Percentiles rank a stretch among this genome's conserved stretches.
phyloP scores from a whole-genome alignment of 2,797 vertebrate genomes.

The Dryobates pubescens region DNA sequence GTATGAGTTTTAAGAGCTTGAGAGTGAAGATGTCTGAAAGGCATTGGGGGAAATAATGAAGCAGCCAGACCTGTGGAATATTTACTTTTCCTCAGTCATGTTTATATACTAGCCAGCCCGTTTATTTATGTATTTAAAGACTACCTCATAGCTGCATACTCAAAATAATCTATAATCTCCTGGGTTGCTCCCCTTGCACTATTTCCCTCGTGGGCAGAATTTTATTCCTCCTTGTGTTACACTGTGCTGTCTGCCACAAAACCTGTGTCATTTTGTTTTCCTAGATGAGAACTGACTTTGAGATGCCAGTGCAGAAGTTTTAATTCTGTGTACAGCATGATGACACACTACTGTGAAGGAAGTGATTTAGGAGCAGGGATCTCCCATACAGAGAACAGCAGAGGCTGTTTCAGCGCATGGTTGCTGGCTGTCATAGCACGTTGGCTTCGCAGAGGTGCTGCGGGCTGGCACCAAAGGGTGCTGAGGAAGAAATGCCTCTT shows the following conservation, averaged over 20 bases:
- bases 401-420: fast-evolving
- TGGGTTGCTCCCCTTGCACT: neutral
- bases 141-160: neutral
- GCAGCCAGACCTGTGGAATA: constrained; percentile 10
- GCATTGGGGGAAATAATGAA: constrained; percentile 38
- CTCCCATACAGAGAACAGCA: fast-evolving
- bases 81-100: constrained; percentile 54
- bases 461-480: neutral
- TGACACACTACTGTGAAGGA: neutral
- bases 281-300: neutral
- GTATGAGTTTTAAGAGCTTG: constrained; percentile 59
- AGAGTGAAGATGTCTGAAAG: constrained; percentile 48
- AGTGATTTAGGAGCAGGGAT: neutral
- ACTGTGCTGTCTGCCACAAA: neutral
- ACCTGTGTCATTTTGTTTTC: neutral
- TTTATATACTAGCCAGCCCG: constrained; percentile 22
- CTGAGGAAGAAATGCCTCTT: neutral
- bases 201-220: constrained; percentile 11
- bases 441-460: neutral
- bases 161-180: constrained; percentile 27
- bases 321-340: neutral
- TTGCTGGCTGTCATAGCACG: neutral
- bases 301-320: neutral
- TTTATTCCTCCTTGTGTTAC: neutral
- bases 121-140: constrained; percentile 12